Percentiles rank a stretch among this genome's conserved stretches.
Evolutionary conservation across 2,888 invertebrate genomes (phyloP).

Genomic region (Diarsia rubi): DNA sequence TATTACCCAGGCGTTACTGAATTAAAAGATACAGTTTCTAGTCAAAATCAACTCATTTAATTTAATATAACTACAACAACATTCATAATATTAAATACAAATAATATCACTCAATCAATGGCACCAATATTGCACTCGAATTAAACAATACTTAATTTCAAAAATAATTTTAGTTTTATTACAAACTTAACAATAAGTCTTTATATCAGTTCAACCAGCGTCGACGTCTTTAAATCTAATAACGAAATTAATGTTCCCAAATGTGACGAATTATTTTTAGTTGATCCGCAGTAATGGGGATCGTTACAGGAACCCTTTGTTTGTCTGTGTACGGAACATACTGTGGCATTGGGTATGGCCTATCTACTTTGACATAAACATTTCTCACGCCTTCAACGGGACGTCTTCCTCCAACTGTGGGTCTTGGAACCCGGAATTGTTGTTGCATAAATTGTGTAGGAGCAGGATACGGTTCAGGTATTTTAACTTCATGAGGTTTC

Average conservation of each 20-base stretch:
- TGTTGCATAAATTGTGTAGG: conserved; percentile 72
- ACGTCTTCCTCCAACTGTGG: conserved; percentile 68
- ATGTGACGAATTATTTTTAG: conserved; percentile 75
- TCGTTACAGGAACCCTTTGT: conserved; percentile 68
- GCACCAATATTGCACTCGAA: conserved; percentile 60
- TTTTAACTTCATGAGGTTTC: conserved; percentile 66
- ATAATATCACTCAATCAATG: conserved; percentile 60
- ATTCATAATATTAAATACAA: conserved; percentile 31
- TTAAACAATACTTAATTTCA: conserved; percentile 15
- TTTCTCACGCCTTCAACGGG: conserved; percentile 70
- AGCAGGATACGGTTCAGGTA: conserved; percentile 69
- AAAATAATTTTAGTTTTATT: conserved; percentile 21
- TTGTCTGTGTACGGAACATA: conserved; percentile 69
- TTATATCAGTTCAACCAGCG: conserved; percentile 24
- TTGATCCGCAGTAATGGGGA: conserved; percentile 70
- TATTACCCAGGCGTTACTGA: conserved; percentile 7
- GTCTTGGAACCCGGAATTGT: conserved; percentile 69
- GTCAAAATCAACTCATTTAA: conserved; percentile 13
- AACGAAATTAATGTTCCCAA: conserved; percentile 75
- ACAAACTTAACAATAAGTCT: conserved; percentile 36
- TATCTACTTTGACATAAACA: conserved; percentile 73
- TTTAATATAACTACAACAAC: conserved; percentile 23
- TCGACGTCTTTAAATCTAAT: conserved; percentile 2
- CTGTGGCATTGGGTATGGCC: conserved; percentile 72
- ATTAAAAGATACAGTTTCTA: neutral